A percentile compares a stretch with the other conserved stretches of the same genome.
Conservation (phyloP, 2,797 vertebrate species). For the Orestias chungarensis region DNA sequence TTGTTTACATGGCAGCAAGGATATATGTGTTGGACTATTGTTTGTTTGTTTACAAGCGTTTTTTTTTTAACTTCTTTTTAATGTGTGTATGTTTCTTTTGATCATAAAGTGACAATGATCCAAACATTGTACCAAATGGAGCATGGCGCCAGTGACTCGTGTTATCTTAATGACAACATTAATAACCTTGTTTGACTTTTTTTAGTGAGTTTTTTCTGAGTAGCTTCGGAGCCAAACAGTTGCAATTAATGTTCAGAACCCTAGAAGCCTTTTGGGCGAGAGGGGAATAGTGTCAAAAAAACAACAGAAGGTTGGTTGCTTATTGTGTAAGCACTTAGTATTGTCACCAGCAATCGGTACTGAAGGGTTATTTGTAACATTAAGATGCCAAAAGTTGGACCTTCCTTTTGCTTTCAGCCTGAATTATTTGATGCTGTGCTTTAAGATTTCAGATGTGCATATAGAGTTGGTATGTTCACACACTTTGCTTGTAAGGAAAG, state of each 20-base stretch:
- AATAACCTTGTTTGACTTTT: not conserved
- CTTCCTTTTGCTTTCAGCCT: not conserved
- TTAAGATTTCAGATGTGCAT: not conserved
- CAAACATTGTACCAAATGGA: not conserved
- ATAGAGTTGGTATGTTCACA: not conserved
- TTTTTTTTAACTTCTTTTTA: conserved; percentile 6
- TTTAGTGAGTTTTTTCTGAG: not conserved
- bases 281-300: not conserved
- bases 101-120: not conserved
- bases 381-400: not conserved
- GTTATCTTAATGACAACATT: not conserved
- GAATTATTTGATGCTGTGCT: not conserved
- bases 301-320: not conserved
- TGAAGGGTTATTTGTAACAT: not conserved
- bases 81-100: not conserved
- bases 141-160: not conserved
- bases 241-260: too few species aligned
- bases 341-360: not conserved
- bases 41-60: conserved; percentile 12
- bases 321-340: not conserved
- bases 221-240: not conserved
- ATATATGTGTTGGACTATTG: not conserved
- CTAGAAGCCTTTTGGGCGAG: not conserved
- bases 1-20: conserved; percentile 2
- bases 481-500: not conserved